A percentile compares a stretch with the other conserved stretches of the same genome.
Conservation (phyloP, 2,888 invertebrate genomes). For the Torymus auratus region DNA sequence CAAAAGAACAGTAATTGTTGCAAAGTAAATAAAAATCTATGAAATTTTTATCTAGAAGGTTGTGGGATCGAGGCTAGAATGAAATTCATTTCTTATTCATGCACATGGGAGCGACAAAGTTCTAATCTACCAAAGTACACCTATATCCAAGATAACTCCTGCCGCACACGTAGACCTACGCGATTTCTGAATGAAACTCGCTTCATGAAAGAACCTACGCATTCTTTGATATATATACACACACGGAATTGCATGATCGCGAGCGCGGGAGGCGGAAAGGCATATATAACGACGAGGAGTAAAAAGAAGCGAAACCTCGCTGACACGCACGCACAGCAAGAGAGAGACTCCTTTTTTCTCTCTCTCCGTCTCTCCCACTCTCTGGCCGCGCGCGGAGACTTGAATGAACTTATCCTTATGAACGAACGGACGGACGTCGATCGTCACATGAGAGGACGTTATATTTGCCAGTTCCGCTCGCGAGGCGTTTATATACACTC, state of each 20-base stretch:
- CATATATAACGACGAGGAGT: background rate
- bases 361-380: slow-evolving; percentile 28
- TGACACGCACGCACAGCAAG: background rate
- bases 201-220: slow-evolving; percentile 17
- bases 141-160: slow-evolving; percentile 5
- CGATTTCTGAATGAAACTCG: slow-evolving; percentile 21
- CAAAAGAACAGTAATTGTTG: too few relatives aligned
- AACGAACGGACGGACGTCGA: slow-evolving; percentile 49
- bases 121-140: background rate
- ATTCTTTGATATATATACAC: slow-evolving; percentile 19
- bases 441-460: slow-evolving; percentile 53
- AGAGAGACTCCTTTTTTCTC: slow-evolving; percentile 16
- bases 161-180: background rate
- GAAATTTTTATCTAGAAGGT: too few relatives aligned
- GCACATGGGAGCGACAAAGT: too few relatives aligned
- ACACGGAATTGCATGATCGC: slow-evolving; percentile 32
- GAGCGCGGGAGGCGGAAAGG: background rate
- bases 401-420: slow-evolving; percentile 43
- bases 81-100: too few relatives aligned
- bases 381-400: background rate
- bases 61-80: too few relatives aligned
- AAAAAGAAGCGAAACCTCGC: background rate
- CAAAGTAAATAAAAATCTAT: too few relatives aligned
- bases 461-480: slow-evolving; percentile 54
- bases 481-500: background rate